Evolutionary conservation across 2,888 invertebrate genomes (phyloP).

Genomic region (Lottia gigantea): DNA sequence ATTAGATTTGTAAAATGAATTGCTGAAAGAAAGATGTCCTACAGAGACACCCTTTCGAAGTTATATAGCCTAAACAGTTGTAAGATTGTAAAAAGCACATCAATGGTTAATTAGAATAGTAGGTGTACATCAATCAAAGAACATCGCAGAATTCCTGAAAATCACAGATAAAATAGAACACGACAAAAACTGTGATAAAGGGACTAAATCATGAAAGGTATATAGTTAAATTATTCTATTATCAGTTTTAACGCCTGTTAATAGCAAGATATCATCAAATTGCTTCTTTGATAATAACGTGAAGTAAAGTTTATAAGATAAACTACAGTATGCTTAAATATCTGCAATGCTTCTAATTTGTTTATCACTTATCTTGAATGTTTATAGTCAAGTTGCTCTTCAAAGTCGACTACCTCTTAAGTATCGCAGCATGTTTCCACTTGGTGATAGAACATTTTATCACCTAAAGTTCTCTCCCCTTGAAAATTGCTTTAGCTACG

Average conservation of each 20-base stretch:
- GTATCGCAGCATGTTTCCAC: slow-evolving; percentile 8
- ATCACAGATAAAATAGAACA: no score
- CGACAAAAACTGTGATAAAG: no score
- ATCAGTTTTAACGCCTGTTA: slow-evolving; percentile 7
- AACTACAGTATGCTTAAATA: background rate
- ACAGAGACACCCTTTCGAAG: no score
- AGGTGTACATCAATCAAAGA: no score
- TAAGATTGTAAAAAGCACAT: no score
- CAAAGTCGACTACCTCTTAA: slow-evolving; percentile 5
- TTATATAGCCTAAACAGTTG: no score
- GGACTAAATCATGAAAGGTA: background rate
- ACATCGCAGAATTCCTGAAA: no score
- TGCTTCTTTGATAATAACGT: background rate
- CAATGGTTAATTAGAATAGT: no score
- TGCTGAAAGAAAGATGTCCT: no score
- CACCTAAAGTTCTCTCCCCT: slow-evolving; percentile 5
- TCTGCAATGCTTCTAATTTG: slow-evolving; percentile 1
- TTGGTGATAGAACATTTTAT: slow-evolving; percentile 8
- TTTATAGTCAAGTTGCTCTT: slow-evolving; percentile 9
- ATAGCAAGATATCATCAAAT: slow-evolving; percentile 3
- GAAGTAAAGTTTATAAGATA: background rate
- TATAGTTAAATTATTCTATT: slow-evolving; percentile 2
- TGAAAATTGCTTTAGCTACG: background rate
- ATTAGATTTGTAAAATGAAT: no score
- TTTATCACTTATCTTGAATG: slow-evolving; percentile 9